A percentile compares a stretch with the other conserved stretches of the same genome.
phyloP scores from a whole-genome alignment of 2,888 invertebrate genomes.

The Volucella inanis region DNA sequence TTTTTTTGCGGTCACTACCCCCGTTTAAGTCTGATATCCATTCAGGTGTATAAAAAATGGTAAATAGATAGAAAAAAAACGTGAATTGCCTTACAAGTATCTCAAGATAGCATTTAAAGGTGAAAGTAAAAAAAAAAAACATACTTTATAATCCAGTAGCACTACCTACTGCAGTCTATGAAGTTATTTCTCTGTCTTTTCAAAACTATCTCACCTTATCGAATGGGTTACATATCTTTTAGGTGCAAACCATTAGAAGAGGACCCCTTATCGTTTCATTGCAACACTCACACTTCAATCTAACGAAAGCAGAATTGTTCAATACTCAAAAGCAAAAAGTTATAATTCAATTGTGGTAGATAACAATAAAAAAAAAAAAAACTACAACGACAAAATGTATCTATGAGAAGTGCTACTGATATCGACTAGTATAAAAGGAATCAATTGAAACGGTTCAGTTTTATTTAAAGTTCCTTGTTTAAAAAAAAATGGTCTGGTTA shows the following conservation, averaged over 20 bases:
- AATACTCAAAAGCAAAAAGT: background rate
- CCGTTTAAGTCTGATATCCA: background rate
- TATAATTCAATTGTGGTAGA: constrained; percentile 53
- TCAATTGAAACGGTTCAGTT: constrained; percentile 2
- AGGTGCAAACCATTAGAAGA: background rate
- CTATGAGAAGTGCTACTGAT: constrained; percentile 13
- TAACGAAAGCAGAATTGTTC: constrained; percentile 28
- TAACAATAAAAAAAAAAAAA: constrained; percentile 42
- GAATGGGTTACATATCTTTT: background rate
- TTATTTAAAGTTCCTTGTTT: constrained; percentile 37
- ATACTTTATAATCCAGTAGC: background rate
- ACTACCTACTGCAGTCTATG: constrained; percentile 9
- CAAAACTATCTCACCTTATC: constrained; percentile 5
- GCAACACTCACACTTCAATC: background rate
- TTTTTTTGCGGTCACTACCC: constrained; percentile 19
- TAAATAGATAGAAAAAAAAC: constrained; percentile 7
- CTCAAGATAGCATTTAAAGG: constrained; percentile 9
- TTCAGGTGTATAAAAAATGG: constrained; percentile 1
- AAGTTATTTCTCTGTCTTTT: constrained; percentile 1
- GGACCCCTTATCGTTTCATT: constrained; percentile 43
- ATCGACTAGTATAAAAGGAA: constrained; percentile 46
- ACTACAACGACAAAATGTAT: constrained; percentile 21
- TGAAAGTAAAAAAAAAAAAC: constrained; percentile 15
- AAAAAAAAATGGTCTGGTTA: constrained; percentile 49
- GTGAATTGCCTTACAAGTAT: constrained; percentile 26